A percentile compares a stretch with the other conserved stretches of the same genome.
Conservation (phyloP, 2,888 invertebrate genomes). For the Limnephilus auricula region DNA sequence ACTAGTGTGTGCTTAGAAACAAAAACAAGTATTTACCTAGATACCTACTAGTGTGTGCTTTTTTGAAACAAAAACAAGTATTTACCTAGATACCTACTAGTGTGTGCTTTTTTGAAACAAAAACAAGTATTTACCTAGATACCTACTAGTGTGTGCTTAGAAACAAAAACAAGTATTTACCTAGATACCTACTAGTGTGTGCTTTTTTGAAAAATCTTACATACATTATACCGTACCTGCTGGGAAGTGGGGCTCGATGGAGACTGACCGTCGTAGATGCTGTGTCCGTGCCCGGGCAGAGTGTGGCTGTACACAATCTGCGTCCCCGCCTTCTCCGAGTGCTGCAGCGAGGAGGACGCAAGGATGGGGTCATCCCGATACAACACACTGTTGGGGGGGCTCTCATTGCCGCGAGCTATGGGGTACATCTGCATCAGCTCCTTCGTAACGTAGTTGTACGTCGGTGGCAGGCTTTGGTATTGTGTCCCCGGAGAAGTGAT, state of each 20-base stretch:
- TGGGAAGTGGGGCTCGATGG: slow-evolving; percentile 78
- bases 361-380: slow-evolving; percentile 84
- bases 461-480: slow-evolving; percentile 61
- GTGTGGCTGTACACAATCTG: slow-evolving; percentile 75
- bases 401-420: slow-evolving; percentile 71
- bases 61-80: too few species aligned
- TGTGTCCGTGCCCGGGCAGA: slow-evolving; percentile 73
- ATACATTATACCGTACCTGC: slow-evolving; percentile 71
- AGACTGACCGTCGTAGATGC: slow-evolving; percentile 77
- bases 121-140: too few species aligned
- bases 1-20: not conserved
- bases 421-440: slow-evolving; percentile 72
- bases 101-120: too few species aligned
- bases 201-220: not conserved
- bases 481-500: slow-evolving; percentile 71
- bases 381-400: slow-evolving; percentile 78
- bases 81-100: too few species aligned
- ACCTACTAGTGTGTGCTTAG: too few species aligned
- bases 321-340: slow-evolving; percentile 73
- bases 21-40: too few species aligned
- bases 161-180: not conserved
- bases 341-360: slow-evolving; percentile 79
- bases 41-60: too few species aligned
- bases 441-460: slow-evolving; percentile 70
- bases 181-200: not conserved